These are phyloP conservation scores for Brachyhypopomus occidentalis DNA, from an alignment of 2,113 vertebrate species.

Conservation along the genomic window DNA sequence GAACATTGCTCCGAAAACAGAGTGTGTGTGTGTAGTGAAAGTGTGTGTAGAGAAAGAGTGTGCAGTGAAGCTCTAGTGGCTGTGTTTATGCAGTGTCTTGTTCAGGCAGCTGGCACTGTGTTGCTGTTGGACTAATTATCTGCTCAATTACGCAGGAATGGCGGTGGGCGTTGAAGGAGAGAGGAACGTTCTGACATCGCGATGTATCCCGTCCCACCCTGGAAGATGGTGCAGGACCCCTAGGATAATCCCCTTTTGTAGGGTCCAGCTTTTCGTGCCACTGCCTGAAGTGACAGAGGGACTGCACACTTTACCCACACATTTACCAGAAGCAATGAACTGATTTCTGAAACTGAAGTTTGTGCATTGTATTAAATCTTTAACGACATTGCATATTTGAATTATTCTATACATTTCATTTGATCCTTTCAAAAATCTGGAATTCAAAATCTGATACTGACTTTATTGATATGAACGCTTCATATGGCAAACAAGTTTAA, in stretches of 20 bases:
- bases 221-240: constrained; percentile 60
- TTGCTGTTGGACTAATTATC: constrained; percentile 80
- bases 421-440: too few relatives aligned
- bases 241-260: background rate
- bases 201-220: constrained; percentile 59
- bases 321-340: background rate
- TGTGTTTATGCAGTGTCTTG: constrained; percentile 73
- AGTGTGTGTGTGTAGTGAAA: constrained; percentile 38
- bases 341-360: too few relatives aligned
- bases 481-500: too few relatives aligned
- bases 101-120: constrained; percentile 79
- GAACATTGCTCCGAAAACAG: constrained; percentile 58
- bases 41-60: background rate
- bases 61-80: constrained; percentile 57
- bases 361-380: too few relatives aligned
- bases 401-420: too few relatives aligned
- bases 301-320: background rate
- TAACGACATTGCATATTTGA: too few relatives aligned
- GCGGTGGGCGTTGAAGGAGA: constrained; percentile 61
- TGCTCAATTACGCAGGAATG: constrained; percentile 84
- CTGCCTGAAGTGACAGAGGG: background rate
- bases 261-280: background rate
- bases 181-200: constrained; percentile 76
- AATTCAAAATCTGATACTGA: too few relatives aligned
- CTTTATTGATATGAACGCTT: too few relatives aligned